phyloP scores from a whole-genome alignment of 2,113 vertebrate species.

The Panthera tigris region DNA sequence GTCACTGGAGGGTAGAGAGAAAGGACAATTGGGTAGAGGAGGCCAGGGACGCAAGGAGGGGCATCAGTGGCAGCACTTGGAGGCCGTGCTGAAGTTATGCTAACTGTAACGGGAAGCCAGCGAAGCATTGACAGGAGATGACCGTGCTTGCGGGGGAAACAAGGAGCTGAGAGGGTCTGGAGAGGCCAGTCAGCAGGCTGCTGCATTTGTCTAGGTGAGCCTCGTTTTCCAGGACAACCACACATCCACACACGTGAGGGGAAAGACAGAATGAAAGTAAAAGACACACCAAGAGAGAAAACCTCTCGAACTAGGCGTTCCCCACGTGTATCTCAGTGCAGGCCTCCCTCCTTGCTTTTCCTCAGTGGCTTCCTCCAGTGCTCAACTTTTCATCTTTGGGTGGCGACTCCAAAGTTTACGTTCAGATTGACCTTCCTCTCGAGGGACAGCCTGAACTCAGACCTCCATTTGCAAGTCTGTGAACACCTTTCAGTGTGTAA shows the following conservation, averaged over 20 bases:
- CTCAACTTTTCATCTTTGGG: background rate
- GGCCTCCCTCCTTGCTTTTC: background rate
- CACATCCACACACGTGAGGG: rapidly evolving
- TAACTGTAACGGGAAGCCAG: background rate
- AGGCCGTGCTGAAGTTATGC: background rate
- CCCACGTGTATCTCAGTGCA: background rate
- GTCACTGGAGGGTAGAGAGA: background rate
- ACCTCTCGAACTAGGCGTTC: no score
- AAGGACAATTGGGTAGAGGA: background rate
- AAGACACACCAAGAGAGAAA: background rate
- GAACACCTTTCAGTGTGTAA: background rate
- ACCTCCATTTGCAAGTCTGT: background rate
- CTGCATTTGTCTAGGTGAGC: background rate
- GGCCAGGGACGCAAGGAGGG: background rate
- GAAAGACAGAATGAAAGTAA: background rate
- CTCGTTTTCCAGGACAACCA: background rate
- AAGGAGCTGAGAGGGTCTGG: background rate
- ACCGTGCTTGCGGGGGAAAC: background rate
- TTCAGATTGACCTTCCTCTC: background rate
- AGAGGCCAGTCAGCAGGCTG: background rate
- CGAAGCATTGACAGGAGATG: background rate
- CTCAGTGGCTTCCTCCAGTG: background rate
- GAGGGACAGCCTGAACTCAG: background rate
- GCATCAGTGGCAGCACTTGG: rapidly evolving
- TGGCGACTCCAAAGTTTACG: background rate